Percentiles rank a stretch among this genome's conserved stretches.
phyloP scores from a whole-genome alignment of 2,113 vertebrate genomes.

The Equus przewalskii region DNA sequence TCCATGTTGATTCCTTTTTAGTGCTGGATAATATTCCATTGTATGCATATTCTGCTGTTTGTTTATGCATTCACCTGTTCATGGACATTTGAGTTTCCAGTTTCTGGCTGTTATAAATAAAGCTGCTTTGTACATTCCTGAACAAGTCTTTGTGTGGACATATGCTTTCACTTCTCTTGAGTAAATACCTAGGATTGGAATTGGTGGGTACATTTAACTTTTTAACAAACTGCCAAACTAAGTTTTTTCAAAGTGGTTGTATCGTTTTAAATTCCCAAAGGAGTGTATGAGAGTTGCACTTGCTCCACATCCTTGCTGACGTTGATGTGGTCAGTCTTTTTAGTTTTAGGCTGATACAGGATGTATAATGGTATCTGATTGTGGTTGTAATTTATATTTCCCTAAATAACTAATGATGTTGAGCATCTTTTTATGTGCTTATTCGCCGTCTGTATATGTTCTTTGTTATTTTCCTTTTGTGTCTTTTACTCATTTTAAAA shows the following conservation, averaged over 20 bases:
- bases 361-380: neutral
- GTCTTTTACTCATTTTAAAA: neutral
- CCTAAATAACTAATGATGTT: neutral
- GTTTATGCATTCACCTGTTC: neutral
- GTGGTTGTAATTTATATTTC: slow-evolving; percentile 10
- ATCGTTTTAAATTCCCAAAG: slow-evolving; percentile 44
- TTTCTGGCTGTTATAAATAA: neutral
- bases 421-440: neutral
- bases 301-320: neutral
- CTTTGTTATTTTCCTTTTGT: neutral
- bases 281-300: neutral
- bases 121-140: neutral
- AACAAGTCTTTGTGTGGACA: neutral
- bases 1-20: neutral
- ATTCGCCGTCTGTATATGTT: neutral
- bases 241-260: neutral
- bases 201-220: neutral
- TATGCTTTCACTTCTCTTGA: neutral
- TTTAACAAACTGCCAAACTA: neutral
- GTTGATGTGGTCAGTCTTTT: neutral
- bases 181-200: neutral
- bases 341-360: neutral
- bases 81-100: neutral
- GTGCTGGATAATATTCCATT: neutral
- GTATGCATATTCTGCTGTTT: neutral